These are phyloP conservation scores for Limenitis camilla DNA, from an alignment of 2,888 invertebrate species.

Conservation along the genomic window DNA sequence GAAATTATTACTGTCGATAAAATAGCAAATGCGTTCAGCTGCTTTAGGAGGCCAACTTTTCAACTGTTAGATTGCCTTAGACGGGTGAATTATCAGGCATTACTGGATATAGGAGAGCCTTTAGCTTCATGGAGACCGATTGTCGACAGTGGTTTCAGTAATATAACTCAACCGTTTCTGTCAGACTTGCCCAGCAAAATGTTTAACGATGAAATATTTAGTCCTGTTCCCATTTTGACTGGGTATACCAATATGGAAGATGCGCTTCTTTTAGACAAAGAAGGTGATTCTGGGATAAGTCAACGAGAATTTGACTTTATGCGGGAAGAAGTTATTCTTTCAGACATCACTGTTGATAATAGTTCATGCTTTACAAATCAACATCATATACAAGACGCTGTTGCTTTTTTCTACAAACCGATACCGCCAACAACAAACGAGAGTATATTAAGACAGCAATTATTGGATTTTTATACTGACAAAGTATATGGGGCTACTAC, in stretches of 20 bases:
- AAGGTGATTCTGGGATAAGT: slow-evolving; percentile 75
- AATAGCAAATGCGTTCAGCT: slow-evolving; percentile 79
- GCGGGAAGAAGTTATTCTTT: slow-evolving; percentile 76
- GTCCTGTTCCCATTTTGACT: slow-evolving; percentile 81
- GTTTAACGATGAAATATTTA: slow-evolving; percentile 76
- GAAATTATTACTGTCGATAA: slow-evolving; percentile 77
- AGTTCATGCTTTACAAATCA: slow-evolving; percentile 77
- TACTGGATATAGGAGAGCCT: slow-evolving; percentile 78
- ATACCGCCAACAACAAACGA: slow-evolving; percentile 77
- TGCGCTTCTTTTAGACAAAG: slow-evolving; percentile 76
- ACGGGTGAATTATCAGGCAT: slow-evolving; percentile 72
- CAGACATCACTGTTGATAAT: slow-evolving; percentile 75
- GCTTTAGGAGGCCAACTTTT: slow-evolving; percentile 79
- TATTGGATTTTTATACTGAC: slow-evolving; percentile 83
- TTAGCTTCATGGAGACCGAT: slow-evolving; percentile 82
- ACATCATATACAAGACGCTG: slow-evolving; percentile 80
- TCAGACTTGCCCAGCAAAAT: slow-evolving; percentile 78
- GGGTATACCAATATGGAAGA: slow-evolving; percentile 90
- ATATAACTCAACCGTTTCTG: slow-evolving; percentile 78
- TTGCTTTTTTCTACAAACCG: slow-evolving; percentile 84
- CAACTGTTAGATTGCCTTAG: slow-evolving; percentile 81
- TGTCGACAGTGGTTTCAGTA: slow-evolving; percentile 81
- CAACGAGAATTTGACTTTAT: slow-evolving; percentile 76
- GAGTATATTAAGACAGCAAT: slow-evolving; percentile 76
- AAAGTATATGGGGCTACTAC: slow-evolving; percentile 83